Base-by-base conservation (phyloP, 2,888 invertebrate species). In the Pammene aurita region DNA sequence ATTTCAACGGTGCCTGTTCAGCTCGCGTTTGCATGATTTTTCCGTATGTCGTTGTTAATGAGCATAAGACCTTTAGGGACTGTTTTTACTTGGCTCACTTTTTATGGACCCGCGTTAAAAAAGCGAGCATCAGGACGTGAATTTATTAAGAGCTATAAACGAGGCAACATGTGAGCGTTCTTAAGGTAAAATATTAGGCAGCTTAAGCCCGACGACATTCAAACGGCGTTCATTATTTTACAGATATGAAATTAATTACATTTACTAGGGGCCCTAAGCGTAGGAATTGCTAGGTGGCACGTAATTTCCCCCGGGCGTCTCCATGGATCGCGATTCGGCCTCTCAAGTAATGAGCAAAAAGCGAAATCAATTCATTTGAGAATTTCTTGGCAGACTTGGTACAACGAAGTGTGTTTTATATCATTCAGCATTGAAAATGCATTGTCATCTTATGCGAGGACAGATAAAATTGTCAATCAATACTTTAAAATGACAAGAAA, bases 231-330 rank as follows among this genome's bases (percentile, higher is more conserved):
- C 76, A 80, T 80, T 82, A 82, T 82, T 82, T 81, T 77, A 74
- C 77, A 54, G 66, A 77, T 77, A 78, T 78, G 74, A 84, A 85
- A 82, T 83, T 85, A 88, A 87, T 87, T 85, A 84, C 80, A 82
- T 84, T 85, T 84, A 82, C 81, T 81, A 82, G 80, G 75, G 79
- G 77, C 78, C 76, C 72, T 75, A 76, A 75, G 76, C 75, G 75
- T 77, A 80, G 81, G 76, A 83, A 84, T 81, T 81, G 82, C 80
- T 81, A 80, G 84, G 81, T 81, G 83, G 80, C 80, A 80, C 79
- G 81, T 86, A 84, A 88, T 88, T 89, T 89, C 86, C 88, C 88
- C 74, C 73, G 86, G 84, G 87, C 82, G 78, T 77, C 81, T 82
- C 71, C 60, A 68, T 60, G 71, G 72, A 73, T 71, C 72, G 73